Base-by-base conservation (phyloP, 2,797 vertebrate species). In the Protonibea diacanthus region DNA sequence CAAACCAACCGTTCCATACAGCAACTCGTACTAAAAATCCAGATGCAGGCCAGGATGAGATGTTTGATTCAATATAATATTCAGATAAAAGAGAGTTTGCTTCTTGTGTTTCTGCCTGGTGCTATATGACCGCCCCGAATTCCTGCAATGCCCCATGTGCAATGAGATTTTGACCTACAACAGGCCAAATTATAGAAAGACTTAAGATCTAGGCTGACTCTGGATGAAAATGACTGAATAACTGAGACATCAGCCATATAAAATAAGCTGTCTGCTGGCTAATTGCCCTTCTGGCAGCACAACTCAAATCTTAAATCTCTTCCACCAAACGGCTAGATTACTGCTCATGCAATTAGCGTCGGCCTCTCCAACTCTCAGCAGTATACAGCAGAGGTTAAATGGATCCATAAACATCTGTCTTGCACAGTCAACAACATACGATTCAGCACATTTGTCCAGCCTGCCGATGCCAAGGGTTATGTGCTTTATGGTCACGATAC, bases 361-460 rank as follows among this genome's bases (percentile, higher is more conserved):
- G 52, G 57, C 38, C 17, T 74, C 49, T 42, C 21, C 13, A 17
- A 61, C 45, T 60, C 61, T 44, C 10, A 56, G 45, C 52, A 45
- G 51, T 29, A 53, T 2, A 66, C 44, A 40, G 40, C 59, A 47
- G 29, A 63, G 6, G 51, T 63, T 78, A 56, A 49, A 63, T 52
- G 21, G 40, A 67, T 76, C n/a, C 8, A 52, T 59, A 64, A 75
- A 73, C 38, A 78, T 63, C 6, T 58, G 49, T 52, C 72, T 74
- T 67, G 29, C 44, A 62, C 21, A 68, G 49, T 68, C 52, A 73
- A 69, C 53, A 79, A 44, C n/a, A 45, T 76, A 17, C 51, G 51
- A 64, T 65, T 70, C 14, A 55, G 59, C 49, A 75, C 18, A 52
- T 48, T 65, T 51, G 6, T 33, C 63, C 47, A 33, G 49, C 27